Percentiles rank a stretch among this genome's conserved stretches.
phyloP scores from a whole-genome alignment of 2,888 invertebrate genomes.

The Dicyrtoma fusca region DNA sequence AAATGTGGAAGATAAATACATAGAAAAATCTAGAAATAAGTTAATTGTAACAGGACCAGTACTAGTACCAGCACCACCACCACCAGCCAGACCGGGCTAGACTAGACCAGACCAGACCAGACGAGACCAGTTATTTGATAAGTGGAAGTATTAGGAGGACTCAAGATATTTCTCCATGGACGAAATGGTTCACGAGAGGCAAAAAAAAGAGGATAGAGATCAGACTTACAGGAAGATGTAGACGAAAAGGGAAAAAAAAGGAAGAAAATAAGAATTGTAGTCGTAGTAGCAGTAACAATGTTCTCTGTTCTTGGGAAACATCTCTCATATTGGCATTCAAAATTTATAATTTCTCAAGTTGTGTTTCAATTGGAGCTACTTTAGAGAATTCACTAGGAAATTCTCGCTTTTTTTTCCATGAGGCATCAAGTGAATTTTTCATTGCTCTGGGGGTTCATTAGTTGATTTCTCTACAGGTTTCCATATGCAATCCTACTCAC shows the following conservation, averaged over 20 bases:
- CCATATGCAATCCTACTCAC: conserved; percentile 35
- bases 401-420: conserved; percentile 46
- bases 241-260: conserved; percentile 10
- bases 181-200: neutral
- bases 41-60: too few species aligned
- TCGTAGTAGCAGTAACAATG: conserved; percentile 26
- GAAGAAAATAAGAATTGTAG: conserved; percentile 21
- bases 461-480: conserved; percentile 57
- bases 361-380: conserved; percentile 54
- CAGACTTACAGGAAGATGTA: too few species aligned
- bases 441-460: conserved; percentile 57
- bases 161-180: too few species aligned
- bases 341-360: conserved; percentile 54
- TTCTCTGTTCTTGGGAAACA: conserved; percentile 32
- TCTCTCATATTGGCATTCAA: conserved; percentile 54
- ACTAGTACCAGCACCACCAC: too few species aligned
- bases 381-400: conserved; percentile 47
- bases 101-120: too few species aligned
- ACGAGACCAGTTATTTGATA: too few species aligned
- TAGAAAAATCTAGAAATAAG: too few species aligned
- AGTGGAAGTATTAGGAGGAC: too few species aligned
- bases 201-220: conserved; percentile 16
- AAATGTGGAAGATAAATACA: too few species aligned
- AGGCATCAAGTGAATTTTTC: conserved; percentile 55
- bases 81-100: too few species aligned